A percentile compares a stretch with the other conserved stretches of the same genome.
phyloP scores from a whole-genome alignment of 2,888 invertebrate species.

The Exephanes ischioxanthus region DNA sequence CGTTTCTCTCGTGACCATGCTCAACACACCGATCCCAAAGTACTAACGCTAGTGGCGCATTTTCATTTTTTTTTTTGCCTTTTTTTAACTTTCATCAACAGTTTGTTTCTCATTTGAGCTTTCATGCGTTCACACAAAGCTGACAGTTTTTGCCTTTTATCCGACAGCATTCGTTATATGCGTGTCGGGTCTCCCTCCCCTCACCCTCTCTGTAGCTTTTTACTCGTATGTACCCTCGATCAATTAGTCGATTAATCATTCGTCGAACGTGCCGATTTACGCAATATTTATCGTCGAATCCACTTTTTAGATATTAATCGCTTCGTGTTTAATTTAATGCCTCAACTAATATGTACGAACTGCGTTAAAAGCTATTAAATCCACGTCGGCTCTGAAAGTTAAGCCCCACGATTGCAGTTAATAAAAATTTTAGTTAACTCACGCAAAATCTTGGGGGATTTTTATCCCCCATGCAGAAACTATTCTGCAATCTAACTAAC shows the following conservation, averaged over 20 bases:
- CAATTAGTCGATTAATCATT: slow-evolving; percentile 10
- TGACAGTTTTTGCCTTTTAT: slow-evolving; percentile 33
- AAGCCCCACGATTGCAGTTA: not conserved
- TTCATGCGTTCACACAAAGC: not conserved
- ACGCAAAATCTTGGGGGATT: not conserved
- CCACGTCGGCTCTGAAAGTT: not conserved
- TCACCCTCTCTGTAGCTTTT: not conserved
- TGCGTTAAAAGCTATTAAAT: not conserved
- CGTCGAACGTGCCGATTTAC: slow-evolving; percentile 2
- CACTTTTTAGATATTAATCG: slow-evolving; percentile 4
- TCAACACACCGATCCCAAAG: slow-evolving; percentile 40
- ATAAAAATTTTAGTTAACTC: not conserved
- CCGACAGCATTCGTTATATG: slow-evolving; percentile 5
- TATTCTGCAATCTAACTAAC: not conserved
- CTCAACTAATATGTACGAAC: not conserved
- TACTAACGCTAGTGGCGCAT: not conserved
- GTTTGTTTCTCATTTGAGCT: slow-evolving; percentile 30
- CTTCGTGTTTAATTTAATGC: not conserved
- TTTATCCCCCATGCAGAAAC: not conserved
- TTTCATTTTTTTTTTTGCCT: slow-evolving; percentile 1
- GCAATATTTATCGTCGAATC: not conserved
- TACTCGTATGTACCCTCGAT: not conserved
- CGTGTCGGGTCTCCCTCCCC: not conserved
- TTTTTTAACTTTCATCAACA: slow-evolving; percentile 5
- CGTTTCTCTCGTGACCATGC: slow-evolving; percentile 63